phyloP scores from a whole-genome alignment of 2,797 vertebrate species.

The Vespertilio murinus region DNA sequence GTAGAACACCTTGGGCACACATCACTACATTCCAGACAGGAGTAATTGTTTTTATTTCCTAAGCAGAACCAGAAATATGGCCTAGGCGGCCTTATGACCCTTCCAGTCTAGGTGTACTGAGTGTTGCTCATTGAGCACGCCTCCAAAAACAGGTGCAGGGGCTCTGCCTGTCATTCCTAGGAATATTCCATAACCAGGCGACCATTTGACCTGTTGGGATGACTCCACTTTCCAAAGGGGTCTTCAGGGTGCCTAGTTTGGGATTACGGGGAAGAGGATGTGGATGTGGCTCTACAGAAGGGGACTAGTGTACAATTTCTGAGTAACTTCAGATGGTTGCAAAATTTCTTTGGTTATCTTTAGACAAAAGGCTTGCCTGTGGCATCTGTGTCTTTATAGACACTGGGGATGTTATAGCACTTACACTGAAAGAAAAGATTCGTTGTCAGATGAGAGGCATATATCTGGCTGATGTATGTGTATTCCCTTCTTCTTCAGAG shows the following conservation, averaged over 20 bases:
- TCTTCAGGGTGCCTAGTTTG: not conserved
- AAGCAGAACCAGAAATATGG: not conserved
- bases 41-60: slow-evolving; percentile 13
- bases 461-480: not conserved
- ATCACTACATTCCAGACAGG: not conserved
- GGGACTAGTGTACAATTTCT: not conserved
- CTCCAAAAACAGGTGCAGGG: not conserved
- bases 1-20: not conserved
- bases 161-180: not conserved
- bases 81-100: not conserved
- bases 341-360: not conserved
- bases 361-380: not conserved
- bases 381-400: not conserved
- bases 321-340: not conserved
- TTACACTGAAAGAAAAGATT: not conserved
- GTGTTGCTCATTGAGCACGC: not conserved
- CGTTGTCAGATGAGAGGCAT: not conserved
- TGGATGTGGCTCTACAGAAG: not conserved
- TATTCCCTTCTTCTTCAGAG: not conserved
- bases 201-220: not conserved
- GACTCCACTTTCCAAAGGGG: not conserved
- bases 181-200: not conserved
- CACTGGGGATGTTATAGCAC: not conserved
- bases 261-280: not conserved
- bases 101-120: not conserved